phyloP scores from a whole-genome alignment of 64 coral and sea anemone species.

The Trachythela sp. region DNA sequence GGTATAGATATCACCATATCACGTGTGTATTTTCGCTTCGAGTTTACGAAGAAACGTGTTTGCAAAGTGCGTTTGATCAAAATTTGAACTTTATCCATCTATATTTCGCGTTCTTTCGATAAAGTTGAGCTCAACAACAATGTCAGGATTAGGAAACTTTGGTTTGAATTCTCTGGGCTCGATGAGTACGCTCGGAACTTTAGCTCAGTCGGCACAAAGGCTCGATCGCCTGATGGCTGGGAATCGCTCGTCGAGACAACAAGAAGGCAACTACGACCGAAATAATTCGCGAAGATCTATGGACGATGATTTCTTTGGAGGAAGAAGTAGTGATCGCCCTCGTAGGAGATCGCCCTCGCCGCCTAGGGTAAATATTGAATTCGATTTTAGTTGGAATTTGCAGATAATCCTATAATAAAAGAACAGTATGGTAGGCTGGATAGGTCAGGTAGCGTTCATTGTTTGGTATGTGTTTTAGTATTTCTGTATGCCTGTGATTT shows the following conservation, averaged over 20 bases:
- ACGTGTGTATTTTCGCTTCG: no score
- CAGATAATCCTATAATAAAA: no score
- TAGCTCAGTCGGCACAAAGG: neutral
- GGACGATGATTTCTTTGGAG: neutral
- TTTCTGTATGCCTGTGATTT: no score
- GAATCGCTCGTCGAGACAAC: neutral
- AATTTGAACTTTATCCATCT: neutral
- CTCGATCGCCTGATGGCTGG: neutral
- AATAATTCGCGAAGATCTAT: neutral
- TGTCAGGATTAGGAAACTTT: neutral
- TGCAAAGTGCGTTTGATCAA: neutral
- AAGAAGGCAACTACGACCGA: neutral
- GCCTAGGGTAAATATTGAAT: neutral
- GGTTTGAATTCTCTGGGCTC: neutral
- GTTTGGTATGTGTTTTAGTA: no score
- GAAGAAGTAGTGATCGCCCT: neutral
- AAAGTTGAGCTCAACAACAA: neutral
- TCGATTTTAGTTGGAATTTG: neutral
- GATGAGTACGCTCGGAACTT: neutral
- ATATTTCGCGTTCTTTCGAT: neutral
- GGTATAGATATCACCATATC: no score
- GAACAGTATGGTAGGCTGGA: no score
- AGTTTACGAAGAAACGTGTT: no score
- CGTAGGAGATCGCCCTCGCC: neutral
- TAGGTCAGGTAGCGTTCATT: no score